Evolutionary conservation across 2,113 vertebrate genomes (phyloP).

Genomic region (Andinoacara biseriatus): DNA sequence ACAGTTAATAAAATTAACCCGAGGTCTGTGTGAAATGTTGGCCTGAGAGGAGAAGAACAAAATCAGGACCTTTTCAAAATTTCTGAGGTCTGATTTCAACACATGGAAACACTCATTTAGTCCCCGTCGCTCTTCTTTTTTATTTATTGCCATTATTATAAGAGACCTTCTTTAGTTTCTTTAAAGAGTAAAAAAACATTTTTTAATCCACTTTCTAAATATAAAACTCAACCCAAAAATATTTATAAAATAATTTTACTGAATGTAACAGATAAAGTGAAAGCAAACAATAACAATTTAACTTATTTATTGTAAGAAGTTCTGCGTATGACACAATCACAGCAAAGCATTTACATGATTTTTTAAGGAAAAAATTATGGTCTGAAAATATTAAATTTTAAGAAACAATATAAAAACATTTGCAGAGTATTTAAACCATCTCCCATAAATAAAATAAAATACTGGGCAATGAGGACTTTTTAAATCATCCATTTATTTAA

Average conservation of each 20-base stretch:
- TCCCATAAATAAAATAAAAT: background rate
- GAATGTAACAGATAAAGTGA: background rate
- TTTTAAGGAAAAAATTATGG: background rate
- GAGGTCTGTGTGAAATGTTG: background rate
- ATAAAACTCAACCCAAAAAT: background rate
- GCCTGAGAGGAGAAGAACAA: accelerated
- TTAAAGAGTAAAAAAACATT: background rate
- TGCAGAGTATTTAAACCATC: background rate
- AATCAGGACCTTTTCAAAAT: background rate
- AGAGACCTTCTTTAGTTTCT: background rate
- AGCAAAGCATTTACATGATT: background rate
- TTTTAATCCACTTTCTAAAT: background rate
- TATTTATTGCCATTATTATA: background rate
- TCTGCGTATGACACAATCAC: background rate
- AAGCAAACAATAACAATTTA: background rate
- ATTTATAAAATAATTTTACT: background rate
- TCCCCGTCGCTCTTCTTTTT: background rate
- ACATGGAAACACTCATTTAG: background rate
- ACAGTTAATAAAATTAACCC: background rate
- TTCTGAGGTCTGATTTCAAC: background rate
- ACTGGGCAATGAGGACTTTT: accelerated
- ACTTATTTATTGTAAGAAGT: background rate
- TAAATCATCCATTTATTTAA: background rate
- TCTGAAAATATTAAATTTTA: background rate
- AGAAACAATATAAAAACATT: background rate